A percentile compares a stretch with the other conserved stretches of the same genome.
phyloP scores from a whole-genome alignment of 2,113 vertebrate genomes.

The Panthera leo region DNA sequence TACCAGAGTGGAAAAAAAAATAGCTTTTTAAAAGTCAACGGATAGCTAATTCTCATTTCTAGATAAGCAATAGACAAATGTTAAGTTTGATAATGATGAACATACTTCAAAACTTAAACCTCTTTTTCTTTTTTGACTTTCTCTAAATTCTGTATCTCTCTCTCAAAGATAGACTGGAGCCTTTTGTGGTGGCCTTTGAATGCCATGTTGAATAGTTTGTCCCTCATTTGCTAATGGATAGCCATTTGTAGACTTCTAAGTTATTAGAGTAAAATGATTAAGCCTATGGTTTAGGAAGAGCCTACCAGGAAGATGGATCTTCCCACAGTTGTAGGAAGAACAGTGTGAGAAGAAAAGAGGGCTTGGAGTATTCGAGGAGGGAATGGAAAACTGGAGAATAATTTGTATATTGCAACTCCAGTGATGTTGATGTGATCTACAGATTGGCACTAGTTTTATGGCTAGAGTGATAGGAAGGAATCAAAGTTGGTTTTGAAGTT shows the following conservation, averaged over 20 bases:
- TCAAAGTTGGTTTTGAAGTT: not conserved
- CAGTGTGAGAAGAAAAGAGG: not conserved
- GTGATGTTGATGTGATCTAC: not conserved
- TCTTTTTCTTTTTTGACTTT: not conserved
- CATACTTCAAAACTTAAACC: not conserved
- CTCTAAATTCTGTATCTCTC: not conserved
- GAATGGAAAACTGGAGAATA: not conserved
- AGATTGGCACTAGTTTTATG: not conserved
- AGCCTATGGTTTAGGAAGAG: conserved; percentile 7
- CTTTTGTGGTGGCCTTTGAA: not conserved
- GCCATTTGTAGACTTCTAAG: not conserved
- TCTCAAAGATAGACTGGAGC: not conserved
- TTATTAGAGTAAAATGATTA: not conserved
- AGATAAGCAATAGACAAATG: not conserved
- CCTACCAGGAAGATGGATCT: not conserved
- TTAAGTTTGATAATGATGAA: not conserved
- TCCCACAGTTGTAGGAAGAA: not conserved
- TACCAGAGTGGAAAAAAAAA: not conserved
- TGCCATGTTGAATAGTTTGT: not conserved
- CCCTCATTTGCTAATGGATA: not conserved
- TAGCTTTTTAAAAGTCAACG: not conserved
- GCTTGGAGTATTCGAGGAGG: not conserved
- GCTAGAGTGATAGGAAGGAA: not conserved
- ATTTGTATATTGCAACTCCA: not conserved
- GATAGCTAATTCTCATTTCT: not conserved